A percentile compares a stretch with the other conserved stretches of the same genome.
phyloP scores from a whole-genome alignment of 2,888 invertebrate species.

The Hoplodrina blanda region DNA sequence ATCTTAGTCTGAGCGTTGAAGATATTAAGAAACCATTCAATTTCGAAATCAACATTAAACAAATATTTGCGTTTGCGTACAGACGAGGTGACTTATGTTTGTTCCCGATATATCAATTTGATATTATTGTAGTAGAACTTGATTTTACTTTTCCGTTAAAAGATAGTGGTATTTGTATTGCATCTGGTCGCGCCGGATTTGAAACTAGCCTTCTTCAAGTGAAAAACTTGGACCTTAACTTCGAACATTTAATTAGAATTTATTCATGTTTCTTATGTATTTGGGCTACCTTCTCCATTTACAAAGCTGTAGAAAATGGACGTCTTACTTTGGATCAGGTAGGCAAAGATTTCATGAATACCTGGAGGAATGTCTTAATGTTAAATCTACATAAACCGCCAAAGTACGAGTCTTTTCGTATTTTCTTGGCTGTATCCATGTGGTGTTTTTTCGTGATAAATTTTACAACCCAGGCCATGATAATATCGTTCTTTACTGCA shows the following conservation, averaged over 20 bases:
- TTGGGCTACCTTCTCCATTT: constrained; percentile 80
- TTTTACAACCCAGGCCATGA: constrained; percentile 84
- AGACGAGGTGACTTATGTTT: constrained; percentile 81
- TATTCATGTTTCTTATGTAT: constrained; percentile 75
- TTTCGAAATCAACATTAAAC: constrained; percentile 76
- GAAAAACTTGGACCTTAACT: constrained; percentile 71
- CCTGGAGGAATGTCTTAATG: constrained; percentile 77
- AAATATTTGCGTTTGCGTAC: constrained; percentile 76
- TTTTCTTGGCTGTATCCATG: constrained; percentile 78
- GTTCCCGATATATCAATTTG: constrained; percentile 82
- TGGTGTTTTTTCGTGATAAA: constrained; percentile 86
- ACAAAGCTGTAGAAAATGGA: constrained; percentile 71
- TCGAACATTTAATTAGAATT: constrained; percentile 67
- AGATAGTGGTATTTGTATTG: constrained; percentile 84
- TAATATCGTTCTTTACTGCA: constrained; percentile 85
- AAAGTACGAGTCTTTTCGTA: constrained; percentile 74
- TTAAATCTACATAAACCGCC: constrained; percentile 79
- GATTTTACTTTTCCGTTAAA: constrained; percentile 79
- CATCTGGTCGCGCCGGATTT: constrained; percentile 80
- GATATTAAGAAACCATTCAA: constrained; percentile 74
- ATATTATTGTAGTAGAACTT: constrained; percentile 78
- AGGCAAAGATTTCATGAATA: constrained; percentile 83
- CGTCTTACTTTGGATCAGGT: constrained; percentile 75
- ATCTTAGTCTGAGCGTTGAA: constrained; percentile 70
- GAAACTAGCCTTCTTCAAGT: constrained; percentile 80